phyloP scores from a whole-genome alignment of 2,888 invertebrate species.

The Anoplius nigerrimus region DNA sequence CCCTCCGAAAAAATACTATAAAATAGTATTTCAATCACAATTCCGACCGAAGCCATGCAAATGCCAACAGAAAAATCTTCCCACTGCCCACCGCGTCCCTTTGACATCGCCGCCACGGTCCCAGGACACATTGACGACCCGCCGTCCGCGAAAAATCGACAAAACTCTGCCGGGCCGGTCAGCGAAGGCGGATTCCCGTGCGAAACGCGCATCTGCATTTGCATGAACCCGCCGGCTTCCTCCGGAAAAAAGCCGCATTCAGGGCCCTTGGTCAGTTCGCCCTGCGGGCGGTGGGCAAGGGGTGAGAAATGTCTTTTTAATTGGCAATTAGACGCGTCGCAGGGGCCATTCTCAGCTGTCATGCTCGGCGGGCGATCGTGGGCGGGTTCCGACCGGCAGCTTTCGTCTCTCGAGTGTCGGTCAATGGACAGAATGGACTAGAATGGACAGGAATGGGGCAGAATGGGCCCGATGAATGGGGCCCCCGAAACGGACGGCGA shows the following conservation, averaged over 20 bases:
- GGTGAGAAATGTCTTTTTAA: slow-evolving; percentile 70
- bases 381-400: slow-evolving; percentile 37
- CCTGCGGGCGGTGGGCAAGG: background rate
- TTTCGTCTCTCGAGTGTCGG: slow-evolving; percentile 42
- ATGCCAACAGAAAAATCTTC: no score
- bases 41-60: no score
- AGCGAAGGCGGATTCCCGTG: slow-evolving; percentile 11
- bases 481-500: background rate
- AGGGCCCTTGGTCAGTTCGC: slow-evolving; percentile 1
- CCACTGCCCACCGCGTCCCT: background rate
- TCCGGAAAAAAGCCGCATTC: slow-evolving; percentile 18
- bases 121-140: background rate
- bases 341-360: slow-evolving; percentile 67
- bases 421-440: slow-evolving; percentile 33
- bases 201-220: background rate
- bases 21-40: no score
- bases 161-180: background rate
- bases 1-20: no score
- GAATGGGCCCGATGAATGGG: slow-evolving; percentile 28
- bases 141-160: background rate
- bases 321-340: slow-evolving; percentile 73
- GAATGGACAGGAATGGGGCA: no score
- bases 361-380: slow-evolving; percentile 33
- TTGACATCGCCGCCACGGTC: background rate
- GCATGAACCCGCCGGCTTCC: no score